These are phyloP conservation scores for Sialis fuliginosa DNA, from an alignment of 2,888 invertebrate species.

Conservation along the genomic window DNA sequence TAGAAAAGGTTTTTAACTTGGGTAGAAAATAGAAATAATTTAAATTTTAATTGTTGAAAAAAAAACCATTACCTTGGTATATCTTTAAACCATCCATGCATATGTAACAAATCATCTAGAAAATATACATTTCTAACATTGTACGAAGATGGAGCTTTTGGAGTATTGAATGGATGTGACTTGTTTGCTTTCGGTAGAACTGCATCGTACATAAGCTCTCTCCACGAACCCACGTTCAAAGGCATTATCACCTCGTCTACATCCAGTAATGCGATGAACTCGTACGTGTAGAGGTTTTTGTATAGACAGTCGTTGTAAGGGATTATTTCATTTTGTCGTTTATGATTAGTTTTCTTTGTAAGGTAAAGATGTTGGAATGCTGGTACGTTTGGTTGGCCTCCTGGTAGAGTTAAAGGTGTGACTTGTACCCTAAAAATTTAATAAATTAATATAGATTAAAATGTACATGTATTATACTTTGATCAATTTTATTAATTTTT, in stretches of 20 bases:
- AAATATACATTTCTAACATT: constrained; percentile 88
- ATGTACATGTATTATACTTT: constrained; percentile 19
- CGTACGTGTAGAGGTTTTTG: constrained; percentile 77
- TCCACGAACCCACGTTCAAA: constrained; percentile 52
- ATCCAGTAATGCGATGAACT: constrained; percentile 79
- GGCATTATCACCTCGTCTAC: constrained; percentile 94
- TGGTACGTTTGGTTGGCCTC: constrained; percentile 79
- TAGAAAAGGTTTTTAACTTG: no score
- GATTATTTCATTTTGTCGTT: constrained; percentile 85
- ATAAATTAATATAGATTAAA: constrained; percentile 27
- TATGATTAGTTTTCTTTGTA: constrained; percentile 80
- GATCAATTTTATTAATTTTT: neutral
- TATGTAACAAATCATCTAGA: constrained; percentile 69
- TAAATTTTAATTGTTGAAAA: constrained; percentile 11
- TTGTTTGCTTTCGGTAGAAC: constrained; percentile 44
- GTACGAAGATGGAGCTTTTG: constrained; percentile 54
- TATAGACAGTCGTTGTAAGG: constrained; percentile 95
- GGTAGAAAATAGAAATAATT: no score
- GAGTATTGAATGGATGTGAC: constrained; percentile 33
- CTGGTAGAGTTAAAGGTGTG: constrained; percentile 68
- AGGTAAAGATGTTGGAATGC: constrained; percentile 79
- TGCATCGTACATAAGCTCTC: constrained; percentile 49
- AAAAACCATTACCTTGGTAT: constrained; percentile 35
- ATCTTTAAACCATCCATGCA: constrained; percentile 62
- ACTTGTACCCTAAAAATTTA: constrained; percentile 49